Evolutionary conservation across 2,888 invertebrate genomes (phyloP), one percentile per base, ranked within the genome.

Genomic region (Drosophila antonietae): DNA sequence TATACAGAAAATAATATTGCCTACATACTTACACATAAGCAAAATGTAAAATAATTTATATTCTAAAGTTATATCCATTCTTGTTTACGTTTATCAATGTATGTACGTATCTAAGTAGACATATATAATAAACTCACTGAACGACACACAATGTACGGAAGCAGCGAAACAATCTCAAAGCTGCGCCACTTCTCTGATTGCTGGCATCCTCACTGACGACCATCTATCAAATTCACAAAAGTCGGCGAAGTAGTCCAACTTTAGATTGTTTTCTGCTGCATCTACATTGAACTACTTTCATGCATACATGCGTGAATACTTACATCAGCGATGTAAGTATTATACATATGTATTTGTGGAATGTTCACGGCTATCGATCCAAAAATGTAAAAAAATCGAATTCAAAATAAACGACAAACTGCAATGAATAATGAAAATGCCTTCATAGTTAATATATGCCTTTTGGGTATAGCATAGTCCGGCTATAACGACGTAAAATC

Each of bases 161-260:
- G 15, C 23, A 49, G 39, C 18, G 20, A 61, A 53, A 23, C 43
- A 66, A 58, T 60, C 33, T 20, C 20, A n/a, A 23, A 18, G 14
- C n/a, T 33, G 55, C 7, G 39, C 55, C 47, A 43, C 47, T 56
- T 81, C 52, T 49, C 39, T 66, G 78, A 71, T 62, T 68, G 63
- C 55, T 71, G 69, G 81, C 83, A 83, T 83, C 83, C 83, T 83
- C 83, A 83, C 56, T 51, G 12, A 82, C 69, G 12, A 82, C 69
- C 68, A 80, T 49, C 76, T n/a, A 31, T 4, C 10, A 56, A 55
- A 53, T 39, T 23, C 53, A 62, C 53, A 64, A 35, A 49, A 49
- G 68, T 62, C 67, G 62, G 37, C 51, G 56, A 81, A 56, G 47
- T 62, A 44, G 53, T 9, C 28, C 46, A 20, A 23, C 20, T 20